Evolutionary conservation across 2,113 vertebrate genomes (phyloP), one percentile per base, ranked within the genome.

Genomic region (Balaeniceps rex): DNA sequence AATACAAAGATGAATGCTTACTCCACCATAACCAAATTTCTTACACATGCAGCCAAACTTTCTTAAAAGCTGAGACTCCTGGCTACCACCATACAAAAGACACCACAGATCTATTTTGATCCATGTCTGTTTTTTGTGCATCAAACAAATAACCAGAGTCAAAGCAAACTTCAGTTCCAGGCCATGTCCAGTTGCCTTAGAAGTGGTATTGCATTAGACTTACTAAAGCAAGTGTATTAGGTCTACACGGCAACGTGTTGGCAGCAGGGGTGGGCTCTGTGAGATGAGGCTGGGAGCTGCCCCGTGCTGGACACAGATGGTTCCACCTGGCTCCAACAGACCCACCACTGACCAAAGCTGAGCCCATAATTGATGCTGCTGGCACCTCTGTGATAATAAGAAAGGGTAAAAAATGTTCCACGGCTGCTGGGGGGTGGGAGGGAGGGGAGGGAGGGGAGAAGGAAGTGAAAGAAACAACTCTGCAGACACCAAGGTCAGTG

Each of bases 1-100:
- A 91, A 98, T 97, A 98, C 74, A 98, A 96, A 98, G 92, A 94
- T 85, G 91, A 84, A 94, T 94, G 93, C 91, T 97, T 95, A 96
- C 97, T 98, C 60, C 94, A 97, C 46, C 76, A 75, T 88, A 91
- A 97, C 92, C 82, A 93, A 84, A 83, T 87, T 83, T 96, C 75
- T 95, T 71, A 97, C 55, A 93, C 42, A 97, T 78, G 64, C 84
- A 95, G 85, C 94, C 88, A 96, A 74, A 95, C 54, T 80, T 94
- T 90, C 46, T 46, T 72, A 86, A 77, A 54, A 95, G 46, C 51
- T 16, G 14, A 94, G 71, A 85, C 63, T 83, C 64, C 77, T 92
- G 63, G 66, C 91, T 88, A 96, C 38, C 52, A 74, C 58, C 68
- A 90, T 8, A 88, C n/a, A 85, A 87, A 86, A 85, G 66, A 82